Evolutionary conservation across 2,113 vertebrate genomes (phyloP).

Genomic region (Recurvirostra avosetta): DNA sequence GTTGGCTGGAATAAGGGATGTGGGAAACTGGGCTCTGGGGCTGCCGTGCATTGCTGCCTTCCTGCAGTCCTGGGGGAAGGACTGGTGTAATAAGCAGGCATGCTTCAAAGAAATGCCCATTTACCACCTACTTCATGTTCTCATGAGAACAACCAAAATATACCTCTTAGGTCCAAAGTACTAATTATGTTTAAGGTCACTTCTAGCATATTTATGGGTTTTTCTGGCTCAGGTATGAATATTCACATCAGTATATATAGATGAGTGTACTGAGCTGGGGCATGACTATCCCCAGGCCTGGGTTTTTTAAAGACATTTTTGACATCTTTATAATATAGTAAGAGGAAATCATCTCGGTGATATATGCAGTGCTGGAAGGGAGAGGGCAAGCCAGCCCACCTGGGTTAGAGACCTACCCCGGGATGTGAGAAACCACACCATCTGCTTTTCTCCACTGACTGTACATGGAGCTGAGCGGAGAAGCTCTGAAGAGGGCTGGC

Average conservation of each 20-base stretch:
- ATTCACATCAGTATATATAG: background rate
- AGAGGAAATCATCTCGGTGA: background rate
- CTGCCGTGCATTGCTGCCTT: background rate
- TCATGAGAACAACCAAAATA: background rate
- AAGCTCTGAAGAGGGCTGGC: background rate
- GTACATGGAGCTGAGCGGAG: fast-evolving
- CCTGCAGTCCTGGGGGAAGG: background rate
- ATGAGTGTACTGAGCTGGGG: background rate
- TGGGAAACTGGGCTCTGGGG: background rate
- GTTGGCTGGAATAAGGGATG: background rate
- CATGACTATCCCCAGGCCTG: background rate
- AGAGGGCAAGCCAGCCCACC: background rate
- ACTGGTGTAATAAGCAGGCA: background rate
- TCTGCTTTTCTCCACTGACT: background rate
- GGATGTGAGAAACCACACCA: background rate
- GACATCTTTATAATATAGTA: background rate
- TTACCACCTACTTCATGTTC: background rate
- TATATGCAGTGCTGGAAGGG: background rate
- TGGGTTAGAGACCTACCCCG: background rate
- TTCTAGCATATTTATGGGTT: background rate
- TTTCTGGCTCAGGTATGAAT: background rate
- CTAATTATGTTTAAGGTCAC: constrained; percentile 22
- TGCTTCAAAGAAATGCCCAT: background rate
- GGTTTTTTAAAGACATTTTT: background rate
- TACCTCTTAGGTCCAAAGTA: background rate